phyloP scores from a whole-genome alignment of 1,140 invertebrate genomes.

The Calephelis virginiensis region DNA sequence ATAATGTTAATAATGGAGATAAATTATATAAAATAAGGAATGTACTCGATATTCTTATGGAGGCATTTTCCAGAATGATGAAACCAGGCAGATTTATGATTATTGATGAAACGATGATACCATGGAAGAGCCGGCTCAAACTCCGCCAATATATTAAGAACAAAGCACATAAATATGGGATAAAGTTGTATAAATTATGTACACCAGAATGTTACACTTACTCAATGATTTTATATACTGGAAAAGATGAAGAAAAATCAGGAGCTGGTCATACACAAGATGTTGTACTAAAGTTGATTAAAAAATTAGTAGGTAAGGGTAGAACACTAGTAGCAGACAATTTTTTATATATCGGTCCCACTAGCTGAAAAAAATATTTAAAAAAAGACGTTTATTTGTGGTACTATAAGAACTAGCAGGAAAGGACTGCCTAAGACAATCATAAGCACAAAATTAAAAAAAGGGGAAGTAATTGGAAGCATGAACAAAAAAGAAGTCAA shows the following conservation, averaged over 20 bases:
- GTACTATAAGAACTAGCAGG: slow-evolving; percentile 15
- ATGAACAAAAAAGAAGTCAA: slow-evolving; percentile 16
- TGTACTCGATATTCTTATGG: too few relatives aligned
- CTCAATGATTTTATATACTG: slow-evolving; percentile 11
- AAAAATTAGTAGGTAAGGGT: slow-evolving; percentile 13
- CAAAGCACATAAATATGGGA: slow-evolving; percentile 23
- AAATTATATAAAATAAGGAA: too few relatives aligned
- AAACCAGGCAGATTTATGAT: too few relatives aligned
- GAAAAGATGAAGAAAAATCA: slow-evolving; percentile 7
- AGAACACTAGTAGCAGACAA: slow-evolving; percentile 15
- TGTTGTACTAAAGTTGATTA: not conserved
- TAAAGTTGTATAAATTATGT: slow-evolving; percentile 22
- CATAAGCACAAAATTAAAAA: slow-evolving; percentile 16
- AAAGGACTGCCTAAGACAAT: slow-evolving; percentile 18
- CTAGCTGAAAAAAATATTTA: slow-evolving; percentile 8
- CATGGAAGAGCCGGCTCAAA: slow-evolving; percentile 17
- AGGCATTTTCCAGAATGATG: too few relatives aligned
- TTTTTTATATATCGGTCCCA: slow-evolving; percentile 17
- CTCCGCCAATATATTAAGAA: slow-evolving; percentile 26
- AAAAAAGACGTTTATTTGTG: slow-evolving; percentile 9
- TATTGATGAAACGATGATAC: slow-evolving; percentile 20
- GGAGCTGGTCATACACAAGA: slow-evolving; percentile 12
- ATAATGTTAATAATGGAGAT: not conserved
- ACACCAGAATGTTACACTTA: not conserved
- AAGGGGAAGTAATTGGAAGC: not conserved